Evolutionary conservation across 2,888 invertebrate species (phyloP), one percentile per base, ranked within the genome.

Genomic region (Drosophila maculinotata): DNA sequence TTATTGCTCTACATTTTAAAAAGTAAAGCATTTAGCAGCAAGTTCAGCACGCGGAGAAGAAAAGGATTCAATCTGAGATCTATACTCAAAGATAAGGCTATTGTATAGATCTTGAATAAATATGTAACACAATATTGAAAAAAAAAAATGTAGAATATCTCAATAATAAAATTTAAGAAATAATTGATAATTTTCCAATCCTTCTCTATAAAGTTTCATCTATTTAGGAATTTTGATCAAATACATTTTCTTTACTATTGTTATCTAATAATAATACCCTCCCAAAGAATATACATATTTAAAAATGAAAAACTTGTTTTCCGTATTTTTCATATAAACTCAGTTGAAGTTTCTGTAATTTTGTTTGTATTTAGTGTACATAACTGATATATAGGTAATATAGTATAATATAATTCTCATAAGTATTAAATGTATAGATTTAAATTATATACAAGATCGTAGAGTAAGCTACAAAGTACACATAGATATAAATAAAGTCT

Each of bases 301-400:
- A 17, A 20, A 20, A 20, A 30, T 15, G 5, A 51, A n/a, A 28
- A 1, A 10, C 3, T 2, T 12, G 8, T 10, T 2, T 2, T 15
- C 2, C 2, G 31, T 35, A 9, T 54, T 49, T 45, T 47, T 36
- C 8, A 59, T 45, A 49, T 60, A 66, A 82, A 76, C 69, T 76
- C 71, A 38, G 51, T 73, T 73, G 44, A 68, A 39, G 44, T 45
- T 62, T 80, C 48, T 83, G 69, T 79, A 85, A 85, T 76, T 79
- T 44, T 64, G 66, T 35, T 59, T 44, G 44, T 25, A 15, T 56
- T 69, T 53, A 10, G 42, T 57, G 53, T 63, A 71, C 57, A 51
- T 49, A 68, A 67, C 59, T 65, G 31, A 57, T 56, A 64, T 57
- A 56, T 25, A 42, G 25, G 36, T 45, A 54, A 17, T 59, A 48